Evolutionary conservation across 2,888 invertebrate genomes (phyloP).

Genomic region (Liopterus haemorrhoidalis): DNA sequence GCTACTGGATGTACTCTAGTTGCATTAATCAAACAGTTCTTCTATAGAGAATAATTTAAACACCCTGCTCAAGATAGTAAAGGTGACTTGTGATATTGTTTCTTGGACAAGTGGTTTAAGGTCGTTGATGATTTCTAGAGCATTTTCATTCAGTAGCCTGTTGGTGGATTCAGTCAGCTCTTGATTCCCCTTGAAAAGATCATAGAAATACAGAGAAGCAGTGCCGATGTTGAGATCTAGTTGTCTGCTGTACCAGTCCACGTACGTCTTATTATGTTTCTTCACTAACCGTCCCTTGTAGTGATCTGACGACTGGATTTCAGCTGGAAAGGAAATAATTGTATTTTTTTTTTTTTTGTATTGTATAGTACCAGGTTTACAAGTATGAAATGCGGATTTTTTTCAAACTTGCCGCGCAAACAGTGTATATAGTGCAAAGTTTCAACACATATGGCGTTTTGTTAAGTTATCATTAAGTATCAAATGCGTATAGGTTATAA

Average conservation of each 20-base stretch:
- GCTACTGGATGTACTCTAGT: too few species aligned
- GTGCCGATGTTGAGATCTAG: conserved; percentile 29
- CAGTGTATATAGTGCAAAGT: too few species aligned
- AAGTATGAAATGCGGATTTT: too few species aligned
- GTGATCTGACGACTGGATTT: conserved; percentile 3
- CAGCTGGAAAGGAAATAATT: conserved; percentile 4
- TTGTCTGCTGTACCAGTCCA: conserved; percentile 26
- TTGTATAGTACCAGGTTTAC: too few species aligned
- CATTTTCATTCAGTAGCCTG: conserved; percentile 42
- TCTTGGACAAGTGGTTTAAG: conserved; percentile 40
- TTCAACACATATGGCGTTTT: too few species aligned
- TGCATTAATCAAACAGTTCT: conserved; percentile 34
- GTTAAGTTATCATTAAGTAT: too few species aligned
- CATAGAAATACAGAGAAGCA: conserved; percentile 32
- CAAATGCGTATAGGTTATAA: too few species aligned
- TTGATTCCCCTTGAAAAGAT: conserved; percentile 36
- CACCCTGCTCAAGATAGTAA: conserved; percentile 30
- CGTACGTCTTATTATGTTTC: conserved; percentile 27
- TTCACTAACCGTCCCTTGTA: conserved; percentile 25
- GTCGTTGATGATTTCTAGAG: conserved; percentile 40
- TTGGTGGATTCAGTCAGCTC: conserved; percentile 38
- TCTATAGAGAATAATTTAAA: conserved; percentile 33
- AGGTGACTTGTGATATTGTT: conserved; percentile 30
- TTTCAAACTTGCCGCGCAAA: too few species aligned
- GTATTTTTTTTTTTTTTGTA: neutral